Evolutionary conservation across 2,797 vertebrate species (phyloP), one percentile per base, ranked within the genome.

Genomic region (Lates japonicus): DNA sequence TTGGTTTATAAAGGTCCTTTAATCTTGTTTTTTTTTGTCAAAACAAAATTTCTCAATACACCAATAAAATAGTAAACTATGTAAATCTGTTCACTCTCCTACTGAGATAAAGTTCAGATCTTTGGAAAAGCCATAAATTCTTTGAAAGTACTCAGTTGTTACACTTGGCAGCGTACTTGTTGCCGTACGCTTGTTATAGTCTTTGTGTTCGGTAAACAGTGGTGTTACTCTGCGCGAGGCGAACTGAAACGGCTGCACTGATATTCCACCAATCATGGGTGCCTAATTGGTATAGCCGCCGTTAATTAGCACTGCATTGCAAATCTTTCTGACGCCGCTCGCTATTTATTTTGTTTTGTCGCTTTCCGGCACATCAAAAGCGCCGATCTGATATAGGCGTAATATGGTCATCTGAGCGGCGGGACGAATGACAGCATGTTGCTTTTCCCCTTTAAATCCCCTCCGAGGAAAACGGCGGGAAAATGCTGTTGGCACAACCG

Each of bases 241-340:
- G n/a, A n/a, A n/a, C n/a, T n/a, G n/a, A n/a, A n/a, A n/a, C n/a
- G n/a, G n/a, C n/a, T n/a, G 92, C 86, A 37, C 89, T 84, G 78
- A 89, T 81, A 88, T 91, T 93, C 92, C 92, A 93, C 81, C 92
- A 91, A 92, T 91, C 93, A 85, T 77, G 85, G 84, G 37, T 57
- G 85, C 90, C 85, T 95, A 94, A 95, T 95, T 95, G 93, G 84
- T 92, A 82, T 86, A 93, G 84, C 89, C 91, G 86, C 88, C 80
- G 82, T 94, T 93, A 95, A 95, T 95, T 92, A 94, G 86, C 92
- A 87, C 83, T 64, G 88, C 88, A 29, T 87, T 80, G 91, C 89
- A 80, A 90, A 88, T 85, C 90, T 90, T 81, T 90, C 90, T n/a
- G n/a, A n/a, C n/a, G n/a, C n/a, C 78, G 88, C 90, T 92, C 67